phyloP scores from a whole-genome alignment of 2,888 invertebrate genomes.

The Azorinus chamasolen region DNA sequence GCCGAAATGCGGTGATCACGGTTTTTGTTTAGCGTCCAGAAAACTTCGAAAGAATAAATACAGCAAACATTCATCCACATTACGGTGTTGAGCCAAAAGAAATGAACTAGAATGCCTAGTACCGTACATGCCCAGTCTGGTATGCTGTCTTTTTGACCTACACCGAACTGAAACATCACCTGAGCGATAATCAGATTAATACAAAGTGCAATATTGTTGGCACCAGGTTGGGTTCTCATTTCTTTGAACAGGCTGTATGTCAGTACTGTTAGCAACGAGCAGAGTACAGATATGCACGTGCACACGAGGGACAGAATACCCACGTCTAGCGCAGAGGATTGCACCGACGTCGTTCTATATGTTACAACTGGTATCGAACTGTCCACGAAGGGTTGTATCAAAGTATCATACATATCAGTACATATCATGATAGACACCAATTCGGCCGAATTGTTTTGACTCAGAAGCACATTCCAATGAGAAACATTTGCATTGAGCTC shows the following conservation, averaged over 20 bases:
- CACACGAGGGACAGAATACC: constrained; percentile 38
- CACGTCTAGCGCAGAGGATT: too few species aligned
- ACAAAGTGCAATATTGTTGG: constrained; percentile 46
- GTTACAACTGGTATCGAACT: too few species aligned
- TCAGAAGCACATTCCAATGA: not conserved
- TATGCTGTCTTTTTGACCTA: constrained; percentile 9
- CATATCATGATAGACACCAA: not conserved
- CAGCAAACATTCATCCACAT: constrained; percentile 57
- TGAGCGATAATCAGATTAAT: constrained; percentile 43
- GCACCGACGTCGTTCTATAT: too few species aligned
- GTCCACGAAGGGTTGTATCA: not conserved
- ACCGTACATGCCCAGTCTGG: constrained; percentile 22
- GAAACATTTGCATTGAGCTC: not conserved
- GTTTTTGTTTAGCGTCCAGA: constrained; percentile 5
- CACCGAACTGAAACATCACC: constrained; percentile 45
- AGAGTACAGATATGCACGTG: constrained; percentile 34
- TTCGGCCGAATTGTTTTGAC: too few species aligned
- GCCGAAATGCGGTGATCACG: not conserved
- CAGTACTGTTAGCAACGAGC: constrained; percentile 27
- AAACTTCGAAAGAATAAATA: constrained; percentile 42
- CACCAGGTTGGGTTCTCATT: constrained; percentile 52
- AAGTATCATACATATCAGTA: constrained; percentile 2
- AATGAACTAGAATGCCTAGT: constrained; percentile 46
- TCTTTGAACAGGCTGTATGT: constrained; percentile 40
- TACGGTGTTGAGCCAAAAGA: constrained; percentile 48